These are phyloP conservation scores for Chrysocyon brachyurus DNA, from an alignment of 2,797 vertebrate species.

Conservation along the genomic window DNA sequence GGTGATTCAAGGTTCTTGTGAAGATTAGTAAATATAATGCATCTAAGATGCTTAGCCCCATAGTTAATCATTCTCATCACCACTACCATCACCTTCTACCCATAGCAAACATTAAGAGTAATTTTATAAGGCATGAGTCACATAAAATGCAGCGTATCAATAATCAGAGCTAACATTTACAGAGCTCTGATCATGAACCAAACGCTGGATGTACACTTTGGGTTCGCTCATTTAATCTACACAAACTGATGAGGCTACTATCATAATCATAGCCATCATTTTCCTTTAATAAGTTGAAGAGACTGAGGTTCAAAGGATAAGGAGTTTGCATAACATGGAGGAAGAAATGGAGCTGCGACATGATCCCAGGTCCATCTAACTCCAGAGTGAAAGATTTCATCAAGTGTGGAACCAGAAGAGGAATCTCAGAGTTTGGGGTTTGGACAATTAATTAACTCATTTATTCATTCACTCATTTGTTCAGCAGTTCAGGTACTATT, in stretches of 20 bases:
- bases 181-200: neutral
- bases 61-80: neutral
- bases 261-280: neutral
- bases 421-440: neutral
- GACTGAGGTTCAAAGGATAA: neutral
- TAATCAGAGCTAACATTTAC: neutral
- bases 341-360: neutral
- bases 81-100: neutral
- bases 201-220: neutral
- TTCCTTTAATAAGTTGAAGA: neutral
- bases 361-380: neutral
- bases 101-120: neutral
- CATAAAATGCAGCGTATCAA: neutral
- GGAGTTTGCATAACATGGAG: neutral
- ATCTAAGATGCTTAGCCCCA: neutral
- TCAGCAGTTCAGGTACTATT: neutral
- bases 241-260: neutral
- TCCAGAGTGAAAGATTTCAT: neutral
- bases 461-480: neutral
- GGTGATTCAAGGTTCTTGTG: neutral
- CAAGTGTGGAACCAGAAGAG: neutral
- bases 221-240: neutral
- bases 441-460: neutral
- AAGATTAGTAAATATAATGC: neutral
- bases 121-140: conserved; percentile 3